These are phyloP conservation scores for Odocoileus virginianus DNA, from an alignment of 2,113 vertebrate species.

Conservation along the genomic window DNA sequence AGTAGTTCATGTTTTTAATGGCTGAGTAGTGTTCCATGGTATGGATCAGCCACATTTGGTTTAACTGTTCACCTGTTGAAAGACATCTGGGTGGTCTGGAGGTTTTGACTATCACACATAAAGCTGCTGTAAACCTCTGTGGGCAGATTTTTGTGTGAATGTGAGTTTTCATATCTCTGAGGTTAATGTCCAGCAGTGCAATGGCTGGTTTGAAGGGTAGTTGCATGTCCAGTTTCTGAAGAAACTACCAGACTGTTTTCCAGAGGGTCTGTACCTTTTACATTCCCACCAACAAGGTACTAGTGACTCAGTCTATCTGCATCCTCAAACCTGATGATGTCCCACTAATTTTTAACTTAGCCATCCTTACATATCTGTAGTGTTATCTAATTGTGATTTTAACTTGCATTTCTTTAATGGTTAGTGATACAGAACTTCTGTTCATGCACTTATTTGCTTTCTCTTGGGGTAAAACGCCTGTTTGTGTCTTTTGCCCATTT, in stretches of 20 bases:
- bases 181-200: no score
- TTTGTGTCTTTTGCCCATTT: neutral
- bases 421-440: neutral
- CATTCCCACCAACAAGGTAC: neutral
- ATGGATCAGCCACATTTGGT: neutral
- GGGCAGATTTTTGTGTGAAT: neutral
- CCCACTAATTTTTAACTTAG: neutral
- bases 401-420: neutral
- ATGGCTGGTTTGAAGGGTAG: no score
- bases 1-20: neutral
- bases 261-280: no score
- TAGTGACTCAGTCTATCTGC: fast-evolving
- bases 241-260: neutral
- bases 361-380: neutral
- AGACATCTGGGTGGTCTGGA: neutral
- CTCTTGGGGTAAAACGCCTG: neutral
- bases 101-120: neutral
- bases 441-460: neutral
- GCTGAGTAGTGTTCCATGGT: neutral
- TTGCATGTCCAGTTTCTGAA: neutral
- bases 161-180: neutral
- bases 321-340: no score
- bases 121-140: neutral
- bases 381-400: neutral
- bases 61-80: neutral